Evolutionary conservation across 2,797 vertebrate genomes (phyloP).

Genomic region (Dallia pectoralis): DNA sequence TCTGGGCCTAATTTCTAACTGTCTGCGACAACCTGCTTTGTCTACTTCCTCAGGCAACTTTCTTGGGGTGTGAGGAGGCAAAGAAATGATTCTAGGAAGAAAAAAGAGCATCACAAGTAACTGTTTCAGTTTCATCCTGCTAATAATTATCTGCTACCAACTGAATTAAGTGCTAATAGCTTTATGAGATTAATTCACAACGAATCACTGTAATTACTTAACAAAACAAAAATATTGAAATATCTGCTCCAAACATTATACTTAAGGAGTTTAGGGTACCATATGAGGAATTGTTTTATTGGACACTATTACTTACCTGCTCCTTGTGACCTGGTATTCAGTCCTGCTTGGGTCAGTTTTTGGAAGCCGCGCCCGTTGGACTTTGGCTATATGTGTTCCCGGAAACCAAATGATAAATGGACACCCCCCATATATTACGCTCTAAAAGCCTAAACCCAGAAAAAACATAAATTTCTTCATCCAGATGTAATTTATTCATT

Average conservation of each 20-base stretch:
- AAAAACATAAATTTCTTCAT: no score
- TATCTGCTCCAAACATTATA: conserved; percentile 12
- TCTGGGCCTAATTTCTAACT: conserved; percentile 58
- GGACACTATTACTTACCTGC: no score
- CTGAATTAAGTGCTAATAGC: conserved; percentile 50
- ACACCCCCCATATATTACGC: no score
- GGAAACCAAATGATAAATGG: no score
- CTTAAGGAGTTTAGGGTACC: no score
- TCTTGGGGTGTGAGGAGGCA: conserved; percentile 65
- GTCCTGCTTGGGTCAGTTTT: no score
- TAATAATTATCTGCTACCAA: conserved; percentile 58
- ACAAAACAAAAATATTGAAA: conserved; percentile 28
- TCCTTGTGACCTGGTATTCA: no score
- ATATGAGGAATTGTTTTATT: no score
- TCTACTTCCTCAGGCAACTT: conserved; percentile 26
- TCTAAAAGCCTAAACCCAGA: no score
- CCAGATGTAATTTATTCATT: no score
- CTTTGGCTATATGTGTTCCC: no score
- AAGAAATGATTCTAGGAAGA: conserved; percentile 64
- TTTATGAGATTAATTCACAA: conserved; percentile 52
- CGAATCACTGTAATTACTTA: conserved; percentile 43
- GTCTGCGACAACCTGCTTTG: conserved; percentile 45
- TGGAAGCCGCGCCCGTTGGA: no score
- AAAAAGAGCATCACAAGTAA: conserved; percentile 35
- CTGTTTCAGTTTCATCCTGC: conserved; percentile 41